Base-by-base conservation (phyloP, 1,140 invertebrate genomes). In the Spodoptera frugiperda region DNA sequence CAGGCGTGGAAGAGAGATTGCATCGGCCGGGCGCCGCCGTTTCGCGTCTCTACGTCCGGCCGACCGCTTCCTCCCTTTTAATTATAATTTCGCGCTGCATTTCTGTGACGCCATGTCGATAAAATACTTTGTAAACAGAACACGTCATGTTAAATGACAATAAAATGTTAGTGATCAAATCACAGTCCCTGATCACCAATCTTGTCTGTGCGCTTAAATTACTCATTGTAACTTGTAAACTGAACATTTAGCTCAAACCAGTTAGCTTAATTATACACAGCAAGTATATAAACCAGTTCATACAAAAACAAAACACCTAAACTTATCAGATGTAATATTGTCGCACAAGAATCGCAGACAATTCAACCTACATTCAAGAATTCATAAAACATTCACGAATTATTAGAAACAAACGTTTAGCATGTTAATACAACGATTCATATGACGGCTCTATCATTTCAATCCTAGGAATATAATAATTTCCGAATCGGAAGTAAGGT, bases 401-500 rank as follows among this genome's bases (percentile, higher is more conserved):
- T 82, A 83, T 84, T 83, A 87, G 87, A 87, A 90, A 88, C 84
- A 82, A 82, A 81, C 78, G 81, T 80, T 81, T 72, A 77, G 82
- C 82, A 83, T 87, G 80, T 87, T 85, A 87, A 87, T 85, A 83
- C 78, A 81, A 78, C 78, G 14, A 87, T 85, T 86, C 84, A 86
- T 88, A 89, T 88, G 87, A 87, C 85, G 84, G 78, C 85, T 87
- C 82, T 86, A 84, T 88, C 83, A 85, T 89, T 90, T 76, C 84
- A 78, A 87, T 90, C 85, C 87, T 82, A 84, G 82, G 87, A 92
- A 90, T 91, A 92, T 88, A 88, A 91, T 90, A 78, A 92, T 92
- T 93, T 94, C 91, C 91, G 92, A 94, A 93, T 94, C 92, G 92
- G 92, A 94, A 94, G 91, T 92, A 90, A 90, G 91, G 86, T 91